Evolutionary conservation across 2,113 vertebrate genomes (phyloP), one percentile per base, ranked within the genome.

Genomic region (Siphamia tubifer): DNA sequence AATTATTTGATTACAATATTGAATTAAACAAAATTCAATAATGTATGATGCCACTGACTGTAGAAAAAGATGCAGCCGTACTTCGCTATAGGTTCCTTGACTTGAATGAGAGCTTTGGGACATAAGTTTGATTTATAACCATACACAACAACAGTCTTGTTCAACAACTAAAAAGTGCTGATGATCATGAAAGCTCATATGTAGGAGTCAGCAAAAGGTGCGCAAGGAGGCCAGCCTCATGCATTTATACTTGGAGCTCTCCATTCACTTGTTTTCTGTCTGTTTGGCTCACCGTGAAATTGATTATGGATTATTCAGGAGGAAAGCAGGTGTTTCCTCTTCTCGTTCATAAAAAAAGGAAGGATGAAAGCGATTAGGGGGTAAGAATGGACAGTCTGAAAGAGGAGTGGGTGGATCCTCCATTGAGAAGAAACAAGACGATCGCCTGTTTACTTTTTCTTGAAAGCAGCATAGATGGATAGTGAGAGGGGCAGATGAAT

Each of bases 271-370:
- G 71, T 83, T 89, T 70, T 72, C 54, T 47, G 67, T 83, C 64
- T 36, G 66, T 79, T 62, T 79, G 52, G 17, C 54, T 82, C 63
- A 82, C 66, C 42, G 73, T 62, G 76, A 89, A 91, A 91, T 91
- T 86, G 84, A 84, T 79, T 68, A 85, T 93, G 79, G 87, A 88
- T 92, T 92, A 93, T 93, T 93, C 81, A 93, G 47, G 57, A 91
- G 77, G 53, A 74, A 82, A 72, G 68, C 82, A 83, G 83, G 85
- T 87, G 69, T 70, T 63, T 45, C 68, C 13, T 78, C 83, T 83
- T 54, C 72, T 58, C 88, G 89, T 92, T 92, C 90, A 92, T 79
- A 88, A 93, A 91, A 91, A 76, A 36, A 40, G 30, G 5, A 17
- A 2, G 35, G 35, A 58, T 71, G 83, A 82, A 77, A 85, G 74